Conservation (phyloP, 1,140 invertebrate species). For the Nephila pilipes region DNA sequence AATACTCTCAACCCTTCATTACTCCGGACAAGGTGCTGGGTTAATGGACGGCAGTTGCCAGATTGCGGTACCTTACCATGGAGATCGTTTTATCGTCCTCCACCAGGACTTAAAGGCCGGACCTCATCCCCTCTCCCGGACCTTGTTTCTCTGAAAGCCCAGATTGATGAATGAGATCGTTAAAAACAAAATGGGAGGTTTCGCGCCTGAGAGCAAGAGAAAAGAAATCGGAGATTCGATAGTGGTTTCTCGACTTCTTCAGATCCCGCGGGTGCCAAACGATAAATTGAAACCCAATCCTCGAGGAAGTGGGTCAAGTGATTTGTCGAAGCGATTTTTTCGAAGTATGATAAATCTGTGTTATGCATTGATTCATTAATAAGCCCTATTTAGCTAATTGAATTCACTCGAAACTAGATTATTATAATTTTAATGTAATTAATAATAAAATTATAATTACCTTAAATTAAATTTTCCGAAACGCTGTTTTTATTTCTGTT, state of each 20-base stretch:
- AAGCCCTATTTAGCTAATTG: too few species aligned
- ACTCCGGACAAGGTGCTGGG: background rate
- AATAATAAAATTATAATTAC: too few species aligned
- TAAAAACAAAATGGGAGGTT: background rate
- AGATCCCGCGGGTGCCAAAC: background rate
- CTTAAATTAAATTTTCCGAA: too few species aligned
- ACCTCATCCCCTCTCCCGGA: background rate
- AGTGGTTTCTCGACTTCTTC: background rate
- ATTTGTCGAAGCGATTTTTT: too few species aligned
- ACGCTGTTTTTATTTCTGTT: too few species aligned
- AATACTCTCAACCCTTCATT: background rate
- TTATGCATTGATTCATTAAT: too few species aligned
- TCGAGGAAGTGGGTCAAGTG: too few species aligned
- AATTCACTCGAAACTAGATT: too few species aligned
- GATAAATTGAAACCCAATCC: background rate
- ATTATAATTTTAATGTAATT: too few species aligned
- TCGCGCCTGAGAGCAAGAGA: background rate
- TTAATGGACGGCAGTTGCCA: constrained; percentile 3
- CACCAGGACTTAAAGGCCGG: background rate
- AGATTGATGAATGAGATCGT: background rate
- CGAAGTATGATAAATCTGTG: too few species aligned
- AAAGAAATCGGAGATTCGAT: background rate
- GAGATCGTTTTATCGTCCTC: background rate
- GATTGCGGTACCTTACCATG: background rate
- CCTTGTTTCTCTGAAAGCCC: background rate